Evolutionary conservation across 2,888 invertebrate genomes (phyloP), one percentile per base, ranked within the genome.

Genomic region (Tachina grossa): DNA sequence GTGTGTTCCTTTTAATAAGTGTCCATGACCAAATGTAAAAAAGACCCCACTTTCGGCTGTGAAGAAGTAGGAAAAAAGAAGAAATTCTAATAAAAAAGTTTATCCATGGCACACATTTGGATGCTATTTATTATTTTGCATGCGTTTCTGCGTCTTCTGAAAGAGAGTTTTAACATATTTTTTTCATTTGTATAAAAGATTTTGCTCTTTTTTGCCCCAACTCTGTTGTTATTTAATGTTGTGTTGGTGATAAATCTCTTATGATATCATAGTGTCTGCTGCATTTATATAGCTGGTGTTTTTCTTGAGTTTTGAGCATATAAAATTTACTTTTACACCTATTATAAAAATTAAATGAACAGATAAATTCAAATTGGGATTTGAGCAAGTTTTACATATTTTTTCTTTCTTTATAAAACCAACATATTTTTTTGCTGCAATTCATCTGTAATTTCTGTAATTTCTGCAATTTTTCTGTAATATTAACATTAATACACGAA

Each of bases 101-200:
- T 74, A 82, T 82, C 76, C 83, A 79, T 85, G 85, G 83, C 85
- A 85, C 83, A 85, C 85, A 83, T 85, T 83, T 82, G 81, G 85
- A 81, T 85, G 85, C 74, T 78, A 82, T 85, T 85, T 85, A 82
- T 85, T 82, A 76, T 85, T 85, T 83, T 85, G 85, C 85, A 85
- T 85, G 82, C 82, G 85, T 83, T 81, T 83, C 59, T 81, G 85
- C 77, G 75, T 83, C 57, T 83, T 83, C 76, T 72, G 61, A 77
- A 82, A 82, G 81, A 85, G 82, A 85, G 74, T 85, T 79, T 71
- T 16, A 76, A 65, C 76, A 63, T 63, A 55, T 55, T 55, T n/a
- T 59, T 10, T 59, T 31, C 2, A 51, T 66, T 10, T 19, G 14
- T 75, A 9, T 39, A n/a, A 71, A 16, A 45, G 57, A 10, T 83